These are phyloP conservation scores for Perithous albicinctus DNA, from an alignment of 2,888 invertebrate species.

Conservation along the genomic window DNA sequence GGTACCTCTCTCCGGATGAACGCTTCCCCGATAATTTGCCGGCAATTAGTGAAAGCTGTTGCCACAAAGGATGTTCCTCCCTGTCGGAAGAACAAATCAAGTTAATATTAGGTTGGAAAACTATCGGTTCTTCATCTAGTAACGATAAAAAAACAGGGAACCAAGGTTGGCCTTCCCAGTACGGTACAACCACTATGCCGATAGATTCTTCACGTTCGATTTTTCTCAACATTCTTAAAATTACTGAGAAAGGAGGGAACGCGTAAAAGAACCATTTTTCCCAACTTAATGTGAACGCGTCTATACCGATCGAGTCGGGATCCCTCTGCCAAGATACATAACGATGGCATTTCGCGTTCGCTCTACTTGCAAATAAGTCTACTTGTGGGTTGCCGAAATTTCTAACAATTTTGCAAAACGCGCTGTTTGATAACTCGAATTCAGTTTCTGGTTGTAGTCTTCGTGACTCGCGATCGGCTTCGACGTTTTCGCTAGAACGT, in stretches of 20 bases:
- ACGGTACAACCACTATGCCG: constrained; percentile 74
- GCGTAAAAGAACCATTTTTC: constrained; percentile 41
- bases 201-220: too few species aligned
- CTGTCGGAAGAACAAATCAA: constrained; percentile 51
- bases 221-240: constrained; percentile 68
- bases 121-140: constrained; percentile 48
- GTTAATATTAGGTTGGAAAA: constrained; percentile 64
- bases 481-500: neutral
- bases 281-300: constrained; percentile 47
- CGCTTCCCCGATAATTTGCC: constrained; percentile 33
- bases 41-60: constrained; percentile 68
- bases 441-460: constrained; percentile 43
- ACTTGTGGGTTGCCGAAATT: constrained; percentile 18
- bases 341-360: constrained; percentile 24
- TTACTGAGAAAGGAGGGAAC: constrained; percentile 41
- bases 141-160: constrained; percentile 69
- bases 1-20: constrained; percentile 18
- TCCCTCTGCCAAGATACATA: too few species aligned
- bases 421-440: constrained; percentile 13
- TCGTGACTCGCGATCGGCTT: constrained; percentile 33
- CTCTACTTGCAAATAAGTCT: constrained; percentile 31
- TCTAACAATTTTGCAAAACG: constrained; percentile 3
- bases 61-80: constrained; percentile 62
- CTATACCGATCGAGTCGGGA: constrained; percentile 39
- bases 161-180: constrained; percentile 73